phyloP scores from a whole-genome alignment of 2,888 invertebrate species.

The Pammene fasciana region DNA sequence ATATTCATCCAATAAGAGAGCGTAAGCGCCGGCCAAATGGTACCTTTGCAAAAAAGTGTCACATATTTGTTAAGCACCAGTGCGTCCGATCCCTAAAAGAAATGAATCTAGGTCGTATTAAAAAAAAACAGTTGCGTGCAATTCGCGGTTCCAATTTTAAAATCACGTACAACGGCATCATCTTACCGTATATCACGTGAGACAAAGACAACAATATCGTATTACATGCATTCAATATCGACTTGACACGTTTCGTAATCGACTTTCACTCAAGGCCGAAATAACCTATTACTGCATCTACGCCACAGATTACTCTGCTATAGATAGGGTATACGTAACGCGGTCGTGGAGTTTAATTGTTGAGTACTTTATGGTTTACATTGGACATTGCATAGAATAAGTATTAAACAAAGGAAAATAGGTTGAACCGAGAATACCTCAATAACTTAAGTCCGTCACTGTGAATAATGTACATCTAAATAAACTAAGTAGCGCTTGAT shows the following conservation, averaged over 20 bases:
- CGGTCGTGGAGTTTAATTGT: too few relatives aligned
- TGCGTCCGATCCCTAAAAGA: not conserved
- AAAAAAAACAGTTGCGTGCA: not conserved
- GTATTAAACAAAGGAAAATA: too few relatives aligned
- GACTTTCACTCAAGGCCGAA: constrained; percentile 78
- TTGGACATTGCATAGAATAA: too few relatives aligned
- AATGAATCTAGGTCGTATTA: not conserved
- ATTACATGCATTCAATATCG: constrained; percentile 39
- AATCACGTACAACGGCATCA: constrained; percentile 18
- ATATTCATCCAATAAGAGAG: too few relatives aligned
- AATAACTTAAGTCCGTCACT: too few relatives aligned
- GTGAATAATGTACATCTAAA: not conserved
- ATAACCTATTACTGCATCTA: constrained; percentile 59
- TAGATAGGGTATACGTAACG: not conserved
- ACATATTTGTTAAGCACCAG: too few relatives aligned
- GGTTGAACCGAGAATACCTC: too few relatives aligned
- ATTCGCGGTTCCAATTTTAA: constrained; percentile 27
- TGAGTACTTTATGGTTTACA: too few relatives aligned
- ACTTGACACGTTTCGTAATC: constrained; percentile 50
- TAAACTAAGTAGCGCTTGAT: too few relatives aligned
- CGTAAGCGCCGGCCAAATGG: too few relatives aligned
- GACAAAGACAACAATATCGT: constrained; percentile 38
- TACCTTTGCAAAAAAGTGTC: too few relatives aligned
- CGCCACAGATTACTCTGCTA: not conserved
- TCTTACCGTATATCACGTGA: constrained; percentile 30